Conservation (phyloP, 2,888 invertebrate species). For the Deroplatys truncata region DNA sequence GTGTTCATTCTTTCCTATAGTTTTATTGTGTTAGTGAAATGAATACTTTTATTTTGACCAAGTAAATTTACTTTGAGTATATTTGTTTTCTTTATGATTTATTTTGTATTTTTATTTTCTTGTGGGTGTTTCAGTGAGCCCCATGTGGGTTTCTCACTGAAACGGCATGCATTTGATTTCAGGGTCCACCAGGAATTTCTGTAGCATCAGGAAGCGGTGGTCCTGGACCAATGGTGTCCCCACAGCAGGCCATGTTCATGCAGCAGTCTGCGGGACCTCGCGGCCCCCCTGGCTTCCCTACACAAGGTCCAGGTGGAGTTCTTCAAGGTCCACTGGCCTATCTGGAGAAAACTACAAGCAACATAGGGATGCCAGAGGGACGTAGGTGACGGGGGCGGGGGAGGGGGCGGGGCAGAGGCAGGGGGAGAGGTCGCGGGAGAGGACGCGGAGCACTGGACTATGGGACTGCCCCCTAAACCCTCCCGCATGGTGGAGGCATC, state of each 20-base stretch:
- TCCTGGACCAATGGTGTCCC: constrained; percentile 30
- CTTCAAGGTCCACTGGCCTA: constrained; percentile 82
- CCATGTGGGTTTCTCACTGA: constrained; percentile 24
- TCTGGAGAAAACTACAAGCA: constrained; percentile 85
- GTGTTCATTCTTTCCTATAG: too few species aligned
- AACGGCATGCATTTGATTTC: constrained; percentile 17
- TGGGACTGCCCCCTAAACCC: constrained; percentile 33
- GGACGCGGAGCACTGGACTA: constrained; percentile 62
- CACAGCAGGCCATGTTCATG: constrained; percentile 54
- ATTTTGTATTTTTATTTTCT: constrained; percentile 14
- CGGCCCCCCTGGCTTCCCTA: constrained; percentile 43
- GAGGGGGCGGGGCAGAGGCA: constrained; percentile 70
- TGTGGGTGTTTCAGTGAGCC: constrained; percentile 25
- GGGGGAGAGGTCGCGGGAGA: constrained; percentile 74
- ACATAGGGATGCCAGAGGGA: constrained; percentile 83
- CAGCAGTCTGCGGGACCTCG: constrained; percentile 49
- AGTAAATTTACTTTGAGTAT: too few species aligned
- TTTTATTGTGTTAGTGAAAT: too few species aligned
- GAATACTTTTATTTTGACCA: too few species aligned
- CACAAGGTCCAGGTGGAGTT: constrained; percentile 49
- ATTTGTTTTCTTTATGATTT: neutral
- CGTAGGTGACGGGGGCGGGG: constrained; percentile 83
- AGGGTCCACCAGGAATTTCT: constrained; percentile 24
- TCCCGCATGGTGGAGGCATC: constrained; percentile 18
- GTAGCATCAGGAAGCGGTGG: constrained; percentile 23